Conservation (phyloP, 1,140 invertebrate genomes). For the Diachasmimorpha longicaudata region DNA sequence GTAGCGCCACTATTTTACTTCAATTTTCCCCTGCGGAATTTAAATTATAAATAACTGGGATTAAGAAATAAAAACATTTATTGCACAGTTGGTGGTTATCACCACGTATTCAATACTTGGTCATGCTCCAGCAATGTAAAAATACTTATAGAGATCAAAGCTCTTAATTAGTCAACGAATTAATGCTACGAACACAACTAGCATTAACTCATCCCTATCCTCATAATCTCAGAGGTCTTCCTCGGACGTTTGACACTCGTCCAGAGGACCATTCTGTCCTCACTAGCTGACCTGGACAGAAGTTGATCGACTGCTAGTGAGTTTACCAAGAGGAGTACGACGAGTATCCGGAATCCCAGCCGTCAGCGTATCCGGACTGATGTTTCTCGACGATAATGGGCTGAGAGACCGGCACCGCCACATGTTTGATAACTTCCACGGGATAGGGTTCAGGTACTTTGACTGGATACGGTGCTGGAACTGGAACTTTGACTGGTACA, state of each 20-base stretch:
- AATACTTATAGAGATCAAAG: background rate
- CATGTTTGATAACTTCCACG: conserved; percentile 48
- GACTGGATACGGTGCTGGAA: conserved; percentile 46
- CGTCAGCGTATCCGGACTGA: background rate
- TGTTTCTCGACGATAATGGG: conserved; percentile 34
- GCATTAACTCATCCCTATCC: too few relatives aligned
- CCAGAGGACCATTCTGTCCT: too few relatives aligned
- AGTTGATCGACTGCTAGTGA: background rate
- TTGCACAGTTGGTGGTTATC: background rate
- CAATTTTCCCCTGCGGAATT: too few relatives aligned
- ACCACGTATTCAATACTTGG: background rate
- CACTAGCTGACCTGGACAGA: too few relatives aligned
- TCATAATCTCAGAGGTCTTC: too few relatives aligned
- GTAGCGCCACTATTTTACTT: too few relatives aligned
- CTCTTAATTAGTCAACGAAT: background rate
- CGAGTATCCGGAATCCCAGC: background rate
- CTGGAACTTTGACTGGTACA: conserved; percentile 41
- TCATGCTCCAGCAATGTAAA: background rate
- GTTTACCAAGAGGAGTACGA: conserved; percentile 18
- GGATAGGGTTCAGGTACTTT: conserved; percentile 40
- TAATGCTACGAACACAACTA: background rate
- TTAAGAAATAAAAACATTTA: background rate
- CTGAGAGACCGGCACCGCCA: conserved; percentile 33
- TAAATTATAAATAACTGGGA: too few relatives aligned
- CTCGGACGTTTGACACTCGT: too few relatives aligned